A percentile compares a stretch with the other conserved stretches of the same genome.
Evolutionary conservation across 2,797 vertebrate species (phyloP).

Genomic region (Potorous gilbertii): DNA sequence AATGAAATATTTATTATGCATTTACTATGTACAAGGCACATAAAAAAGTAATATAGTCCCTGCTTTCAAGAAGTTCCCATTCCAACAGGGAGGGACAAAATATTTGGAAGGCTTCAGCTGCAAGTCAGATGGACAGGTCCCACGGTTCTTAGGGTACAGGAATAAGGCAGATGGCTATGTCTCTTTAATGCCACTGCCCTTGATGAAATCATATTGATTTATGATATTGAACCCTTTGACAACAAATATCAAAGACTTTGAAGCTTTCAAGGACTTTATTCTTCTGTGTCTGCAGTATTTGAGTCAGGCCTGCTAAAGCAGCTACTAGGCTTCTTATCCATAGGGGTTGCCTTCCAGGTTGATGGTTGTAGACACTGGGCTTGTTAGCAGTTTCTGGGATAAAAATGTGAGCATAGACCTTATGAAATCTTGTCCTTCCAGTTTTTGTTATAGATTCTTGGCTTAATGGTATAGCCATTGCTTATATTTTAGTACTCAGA

Average conservation of each 20-base stretch:
- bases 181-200: no score
- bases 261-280: neutral
- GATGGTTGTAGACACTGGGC: neutral
- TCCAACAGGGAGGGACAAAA: neutral
- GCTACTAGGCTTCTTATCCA: neutral
- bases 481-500: neutral
- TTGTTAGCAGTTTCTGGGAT: neutral
- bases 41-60: neutral
- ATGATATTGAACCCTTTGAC: neutral
- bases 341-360: neutral
- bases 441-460: neutral
- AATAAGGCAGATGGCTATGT: no score
- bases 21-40: neutral
- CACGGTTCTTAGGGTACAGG: no score
- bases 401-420: neutral
- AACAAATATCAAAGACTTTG: neutral
- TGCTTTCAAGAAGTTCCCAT: neutral
- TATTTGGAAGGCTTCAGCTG: no score
- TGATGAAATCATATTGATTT: neutral
- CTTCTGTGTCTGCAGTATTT: neutral
- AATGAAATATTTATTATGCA: neutral
- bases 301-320: neutral
- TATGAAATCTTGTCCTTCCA: neutral
- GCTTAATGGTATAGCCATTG: neutral
- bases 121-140: no score